A percentile compares a stretch with the other conserved stretches of the same genome.
Evolutionary conservation across 2,797 vertebrate species (phyloP).

Genomic region (Todus mexicanus): DNA sequence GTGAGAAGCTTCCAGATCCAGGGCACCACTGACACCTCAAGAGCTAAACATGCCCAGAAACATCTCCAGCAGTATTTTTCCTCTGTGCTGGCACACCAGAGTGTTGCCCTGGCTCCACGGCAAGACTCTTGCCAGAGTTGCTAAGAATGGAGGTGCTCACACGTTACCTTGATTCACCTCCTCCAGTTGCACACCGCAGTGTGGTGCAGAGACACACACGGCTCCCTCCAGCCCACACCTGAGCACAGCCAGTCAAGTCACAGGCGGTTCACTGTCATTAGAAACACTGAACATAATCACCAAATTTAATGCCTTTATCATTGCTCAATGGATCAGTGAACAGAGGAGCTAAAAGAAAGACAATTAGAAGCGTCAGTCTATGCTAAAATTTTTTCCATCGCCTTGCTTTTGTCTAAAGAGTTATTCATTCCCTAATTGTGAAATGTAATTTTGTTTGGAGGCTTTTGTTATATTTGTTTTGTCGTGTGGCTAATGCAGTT

Average conservation of each 20-base stretch:
- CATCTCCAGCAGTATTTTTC: neutral
- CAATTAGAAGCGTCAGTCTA: slow-evolving; percentile 55
- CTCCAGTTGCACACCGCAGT: neutral
- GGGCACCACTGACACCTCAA: neutral
- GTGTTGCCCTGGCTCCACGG: neutral
- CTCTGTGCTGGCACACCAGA: neutral
- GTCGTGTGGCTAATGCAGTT: slow-evolving; percentile 51
- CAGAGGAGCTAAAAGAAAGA: slow-evolving; percentile 64
- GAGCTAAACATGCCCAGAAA: neutral
- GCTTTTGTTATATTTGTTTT: slow-evolving; percentile 47
- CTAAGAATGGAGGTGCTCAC: neutral
- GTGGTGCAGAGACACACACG: neutral
- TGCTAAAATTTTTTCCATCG: slow-evolving; percentile 33
- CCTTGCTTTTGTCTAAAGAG: slow-evolving; percentile 65
- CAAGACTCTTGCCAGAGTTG: neutral
- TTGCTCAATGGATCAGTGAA: slow-evolving; percentile 70
- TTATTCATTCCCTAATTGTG: slow-evolving; percentile 68
- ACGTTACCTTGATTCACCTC: neutral
- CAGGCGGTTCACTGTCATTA: slow-evolving; percentile 61
- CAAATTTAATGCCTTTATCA: slow-evolving; percentile 74
- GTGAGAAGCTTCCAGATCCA: neutral
- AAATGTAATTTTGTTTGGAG: slow-evolving; percentile 69
- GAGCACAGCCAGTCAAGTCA: slow-evolving; percentile 48
- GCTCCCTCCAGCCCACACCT: slow-evolving; percentile 53
- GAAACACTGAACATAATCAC: slow-evolving; percentile 68